These are phyloP conservation scores for Thamnophis elegans DNA, from an alignment of 2,797 vertebrate species.

Conservation along the genomic window DNA sequence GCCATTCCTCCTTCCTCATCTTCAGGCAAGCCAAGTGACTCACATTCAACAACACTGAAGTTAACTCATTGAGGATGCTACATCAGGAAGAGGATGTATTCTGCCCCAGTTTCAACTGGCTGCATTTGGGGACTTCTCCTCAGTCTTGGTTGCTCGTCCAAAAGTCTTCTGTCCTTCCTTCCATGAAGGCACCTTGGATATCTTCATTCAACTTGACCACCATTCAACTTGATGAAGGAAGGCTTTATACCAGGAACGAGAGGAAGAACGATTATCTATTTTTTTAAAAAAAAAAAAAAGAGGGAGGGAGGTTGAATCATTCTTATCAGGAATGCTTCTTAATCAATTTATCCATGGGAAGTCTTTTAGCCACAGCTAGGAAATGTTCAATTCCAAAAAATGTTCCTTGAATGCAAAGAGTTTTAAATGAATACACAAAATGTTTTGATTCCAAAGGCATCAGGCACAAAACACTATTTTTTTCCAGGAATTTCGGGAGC, in stretches of 20 bases:
- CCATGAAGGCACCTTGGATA: neutral
- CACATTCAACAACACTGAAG: neutral
- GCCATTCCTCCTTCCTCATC: conserved; percentile 16
- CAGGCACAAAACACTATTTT: neutral
- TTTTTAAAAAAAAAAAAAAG: neutral
- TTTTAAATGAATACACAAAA: neutral
- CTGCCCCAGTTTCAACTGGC: neutral
- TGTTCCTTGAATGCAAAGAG: neutral
- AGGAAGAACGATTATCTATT: neutral
- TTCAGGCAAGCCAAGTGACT: conserved; percentile 11
- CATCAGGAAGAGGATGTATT: neutral
- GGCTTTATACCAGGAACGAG: neutral
- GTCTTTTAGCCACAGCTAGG: neutral
- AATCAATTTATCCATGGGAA: neutral
- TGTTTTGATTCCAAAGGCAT: neutral
- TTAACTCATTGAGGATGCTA: neutral
- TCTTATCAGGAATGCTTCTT: neutral
- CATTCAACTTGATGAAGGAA: neutral
- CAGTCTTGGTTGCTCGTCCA: neutral
- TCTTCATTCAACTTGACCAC: conserved; percentile 14
- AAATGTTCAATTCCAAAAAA: neutral
- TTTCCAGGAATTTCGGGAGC: neutral
- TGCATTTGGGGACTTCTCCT: neutral
- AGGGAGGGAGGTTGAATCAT: neutral
- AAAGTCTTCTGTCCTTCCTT: neutral